Percentiles rank a stretch among this genome's conserved stretches.
phyloP scores from a whole-genome alignment of 2,113 vertebrate genomes.

The Lontra canadensis region DNA sequence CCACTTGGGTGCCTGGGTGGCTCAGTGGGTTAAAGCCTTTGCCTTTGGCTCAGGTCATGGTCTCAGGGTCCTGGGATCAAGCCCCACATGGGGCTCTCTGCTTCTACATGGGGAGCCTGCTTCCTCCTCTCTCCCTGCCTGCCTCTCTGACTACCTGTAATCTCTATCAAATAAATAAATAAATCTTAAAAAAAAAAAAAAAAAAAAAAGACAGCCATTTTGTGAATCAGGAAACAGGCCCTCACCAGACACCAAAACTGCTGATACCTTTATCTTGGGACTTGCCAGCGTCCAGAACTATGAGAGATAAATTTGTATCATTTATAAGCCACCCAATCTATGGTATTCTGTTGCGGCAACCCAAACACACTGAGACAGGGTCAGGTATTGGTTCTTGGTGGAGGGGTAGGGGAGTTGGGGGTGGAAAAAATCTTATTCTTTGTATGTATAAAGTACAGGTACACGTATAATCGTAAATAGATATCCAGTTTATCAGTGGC shows the following conservation, averaged over 20 bases:
- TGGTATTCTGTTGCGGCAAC: neutral
- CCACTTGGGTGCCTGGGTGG: neutral
- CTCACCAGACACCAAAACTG: neutral
- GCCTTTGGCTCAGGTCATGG: too few species aligned
- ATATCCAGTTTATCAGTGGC: neutral
- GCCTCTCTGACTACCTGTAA: too few species aligned
- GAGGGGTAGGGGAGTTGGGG: accelerated
- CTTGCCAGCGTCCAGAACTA: neutral
- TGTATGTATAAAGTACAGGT: neutral
- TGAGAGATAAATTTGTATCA: neutral
- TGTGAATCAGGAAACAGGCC: neutral
- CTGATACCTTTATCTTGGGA: neutral
- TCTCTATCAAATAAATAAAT: too few species aligned
- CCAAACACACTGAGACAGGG: neutral
- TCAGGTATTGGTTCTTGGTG: neutral
- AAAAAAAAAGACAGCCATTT: neutral
- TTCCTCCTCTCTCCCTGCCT: too few species aligned
- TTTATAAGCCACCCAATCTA: neutral
- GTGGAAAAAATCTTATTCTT: neutral
- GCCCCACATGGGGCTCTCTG: too few species aligned
- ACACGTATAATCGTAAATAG: neutral
- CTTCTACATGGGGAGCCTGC: too few species aligned
- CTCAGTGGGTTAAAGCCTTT: too few species aligned
- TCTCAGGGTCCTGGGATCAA: too few species aligned
- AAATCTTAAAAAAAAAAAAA: too few species aligned